Base-by-base conservation (phyloP, 2,113 vertebrate species). In the Corapipo altera region DNA sequence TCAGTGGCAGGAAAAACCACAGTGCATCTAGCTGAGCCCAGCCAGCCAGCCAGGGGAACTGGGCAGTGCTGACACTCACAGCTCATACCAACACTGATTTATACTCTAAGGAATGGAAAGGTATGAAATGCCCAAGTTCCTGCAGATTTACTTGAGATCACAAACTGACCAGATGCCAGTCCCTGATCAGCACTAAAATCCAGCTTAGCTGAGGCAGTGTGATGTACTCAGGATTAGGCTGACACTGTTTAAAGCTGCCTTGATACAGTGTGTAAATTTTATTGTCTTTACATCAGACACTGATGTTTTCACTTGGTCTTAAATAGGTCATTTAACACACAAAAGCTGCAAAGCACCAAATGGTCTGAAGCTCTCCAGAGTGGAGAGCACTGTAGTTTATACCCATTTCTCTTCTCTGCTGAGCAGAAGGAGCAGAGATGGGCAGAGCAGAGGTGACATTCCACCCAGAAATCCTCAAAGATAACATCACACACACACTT, bases 281-380 rank as follows among this genome's bases (percentile, higher is more conserved):
- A 94, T 80, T 93, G 76, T 82, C 88, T 91, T 94, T 91, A 79
- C 82, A 96, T 78, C 77, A 85, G 57, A 33, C 39, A 28, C 32
- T 62, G 35, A 71, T 11, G 48, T 91, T 95, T 96, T 93, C 66
- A 79, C 83, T 91, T 62, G 30, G 64, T 78, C 55, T 85, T 94
- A 94, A 93, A 89, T 35, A 83, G 89, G n/a, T 85, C 64, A 83
- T 95, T 97, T 93, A 94, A 82, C 75, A 93, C 43, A 62, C 20
- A 81, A 72, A 85, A 51, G 19, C 74, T 88, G 35, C 37, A 6
- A 88, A 95, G 67, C 92, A 85, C 61, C 71, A 80, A 91, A 91
- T 52, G 55, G 79, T 62, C 71, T 85, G 71, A 54, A 93, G 86
- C 70, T 84, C 46, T 59, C 66, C 70, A 76, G 57, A 65, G 67